These are phyloP conservation scores for Ailuropoda melanoleuca DNA, from an alignment of 2,113 vertebrate species.

Conservation along the genomic window DNA sequence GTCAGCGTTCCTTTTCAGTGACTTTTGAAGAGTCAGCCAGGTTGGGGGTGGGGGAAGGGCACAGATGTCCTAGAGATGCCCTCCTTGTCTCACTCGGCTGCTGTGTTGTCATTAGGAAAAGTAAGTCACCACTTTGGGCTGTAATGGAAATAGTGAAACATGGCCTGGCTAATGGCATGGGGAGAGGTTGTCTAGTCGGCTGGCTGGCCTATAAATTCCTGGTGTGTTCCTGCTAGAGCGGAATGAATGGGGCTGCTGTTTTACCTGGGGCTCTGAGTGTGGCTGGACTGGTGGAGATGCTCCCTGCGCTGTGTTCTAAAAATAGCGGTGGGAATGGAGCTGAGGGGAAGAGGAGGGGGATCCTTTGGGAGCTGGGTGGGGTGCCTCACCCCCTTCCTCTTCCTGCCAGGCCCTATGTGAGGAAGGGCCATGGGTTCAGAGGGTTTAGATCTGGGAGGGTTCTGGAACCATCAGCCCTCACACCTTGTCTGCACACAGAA, in stretches of 20 bases:
- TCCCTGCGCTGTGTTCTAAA: slow-evolving; percentile 51
- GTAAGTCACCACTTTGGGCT: not conserved
- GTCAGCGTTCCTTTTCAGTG: not conserved
- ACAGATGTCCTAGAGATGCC: not conserved
- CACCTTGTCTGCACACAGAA: not conserved
- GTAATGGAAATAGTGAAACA: slow-evolving; percentile 51
- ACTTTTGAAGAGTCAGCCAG: not conserved
- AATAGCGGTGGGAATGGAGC: slow-evolving; percentile 49
- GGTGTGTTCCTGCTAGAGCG: not conserved
- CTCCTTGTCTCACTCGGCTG: not conserved
- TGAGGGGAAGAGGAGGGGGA: slow-evolving; percentile 63
- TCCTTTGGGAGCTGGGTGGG: slow-evolving; percentile 50
- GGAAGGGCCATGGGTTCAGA: slow-evolving; percentile 5
- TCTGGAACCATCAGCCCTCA: not conserved
- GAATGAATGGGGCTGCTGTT: slow-evolving; percentile 59
- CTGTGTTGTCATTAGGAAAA: slow-evolving; percentile 10
- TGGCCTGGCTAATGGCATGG: not conserved
- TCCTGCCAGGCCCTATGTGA: slow-evolving; percentile 59
- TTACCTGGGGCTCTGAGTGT: slow-evolving; percentile 52
- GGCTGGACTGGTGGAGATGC: not conserved
- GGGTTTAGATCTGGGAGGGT: not conserved
- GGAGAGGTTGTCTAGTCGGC: not conserved
- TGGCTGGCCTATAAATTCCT: slow-evolving; percentile 38
- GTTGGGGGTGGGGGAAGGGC: not conserved
- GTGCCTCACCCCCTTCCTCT: slow-evolving; percentile 48